Evolutionary conservation across 2,113 vertebrate species (phyloP).

Genomic region (Hemichromis elongatus): DNA sequence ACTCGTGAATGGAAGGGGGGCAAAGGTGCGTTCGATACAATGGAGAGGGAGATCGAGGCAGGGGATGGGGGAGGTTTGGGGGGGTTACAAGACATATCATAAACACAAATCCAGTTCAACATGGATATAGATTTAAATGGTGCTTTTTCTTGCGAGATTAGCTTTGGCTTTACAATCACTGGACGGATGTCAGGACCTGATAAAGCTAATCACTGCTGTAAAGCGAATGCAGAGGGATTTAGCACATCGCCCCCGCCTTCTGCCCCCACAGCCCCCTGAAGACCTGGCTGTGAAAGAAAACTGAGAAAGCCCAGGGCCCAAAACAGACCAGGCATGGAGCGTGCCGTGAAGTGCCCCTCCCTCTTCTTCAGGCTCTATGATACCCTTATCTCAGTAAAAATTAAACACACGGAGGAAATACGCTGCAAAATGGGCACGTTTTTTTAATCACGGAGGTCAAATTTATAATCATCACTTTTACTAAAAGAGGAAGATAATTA

Average conservation of each 20-base stretch:
- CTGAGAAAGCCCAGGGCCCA: neutral
- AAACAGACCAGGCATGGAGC: neutral
- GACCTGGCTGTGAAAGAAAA: conserved; percentile 31
- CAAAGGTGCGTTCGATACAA: conserved; percentile 39
- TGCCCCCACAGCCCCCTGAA: neutral
- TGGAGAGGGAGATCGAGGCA: neutral
- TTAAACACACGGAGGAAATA: neutral
- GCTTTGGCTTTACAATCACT: conserved; percentile 54
- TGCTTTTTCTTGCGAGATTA: conserved; percentile 52
- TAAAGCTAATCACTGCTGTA: conserved; percentile 68
- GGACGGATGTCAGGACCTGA: conserved; percentile 65
- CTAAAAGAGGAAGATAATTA: neutral
- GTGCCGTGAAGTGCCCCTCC: neutral
- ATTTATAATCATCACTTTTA: neutral
- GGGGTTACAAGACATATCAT: conserved; percentile 19
- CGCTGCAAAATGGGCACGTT: rapidly evolving
- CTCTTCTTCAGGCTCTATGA: neutral
- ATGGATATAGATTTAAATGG: conserved; percentile 56
- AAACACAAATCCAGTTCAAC: conserved; percentile 36
- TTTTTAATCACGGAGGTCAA: neutral
- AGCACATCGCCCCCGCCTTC: neutral
- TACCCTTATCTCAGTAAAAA: neutral
- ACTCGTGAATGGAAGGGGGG: conserved; percentile 55
- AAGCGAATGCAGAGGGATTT: conserved; percentile 56
- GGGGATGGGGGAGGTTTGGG: neutral